Conservation (phyloP, 1,140 invertebrate species). For the Cherax quadricarinatus region DNA sequence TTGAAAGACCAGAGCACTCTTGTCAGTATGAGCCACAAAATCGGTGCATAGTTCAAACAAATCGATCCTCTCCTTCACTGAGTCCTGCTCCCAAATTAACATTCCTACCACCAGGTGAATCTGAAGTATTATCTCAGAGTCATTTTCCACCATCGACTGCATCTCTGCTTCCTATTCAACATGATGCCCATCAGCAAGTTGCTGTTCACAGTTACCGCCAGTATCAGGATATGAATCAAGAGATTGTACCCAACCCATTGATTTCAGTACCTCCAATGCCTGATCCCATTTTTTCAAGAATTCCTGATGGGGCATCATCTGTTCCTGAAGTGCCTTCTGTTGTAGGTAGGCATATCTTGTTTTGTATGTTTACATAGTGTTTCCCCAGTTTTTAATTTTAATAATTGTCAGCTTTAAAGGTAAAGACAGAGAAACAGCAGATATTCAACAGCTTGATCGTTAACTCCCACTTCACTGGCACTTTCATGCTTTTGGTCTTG, state of each 20-base stretch:
- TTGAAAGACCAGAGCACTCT: neutral
- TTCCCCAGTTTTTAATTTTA: neutral
- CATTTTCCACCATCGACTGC: neutral
- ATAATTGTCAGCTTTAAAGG: too few species aligned
- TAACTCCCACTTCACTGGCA: too few species aligned
- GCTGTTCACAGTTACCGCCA: neutral
- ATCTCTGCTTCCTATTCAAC: neutral
- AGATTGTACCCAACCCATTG: constrained; percentile 1
- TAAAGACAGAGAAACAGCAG: too few species aligned
- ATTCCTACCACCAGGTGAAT: neutral
- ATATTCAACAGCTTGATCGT: too few species aligned
- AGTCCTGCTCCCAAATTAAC: neutral
- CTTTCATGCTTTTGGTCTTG: too few species aligned
- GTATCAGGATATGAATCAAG: neutral
- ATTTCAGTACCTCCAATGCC: neutral
- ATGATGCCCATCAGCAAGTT: neutral
- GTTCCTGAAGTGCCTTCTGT: constrained; percentile 36
- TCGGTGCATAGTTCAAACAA: neutral
- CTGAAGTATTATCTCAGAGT: neutral
- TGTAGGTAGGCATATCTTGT: constrained; percentile 3
- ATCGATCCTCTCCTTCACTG: neutral
- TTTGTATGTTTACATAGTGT: neutral
- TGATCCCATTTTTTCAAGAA: constrained; percentile 55
- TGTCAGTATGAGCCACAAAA: neutral
- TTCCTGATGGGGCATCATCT: constrained; percentile 65